Evolutionary conservation across 2,888 invertebrate genomes (phyloP).

Genomic region (Hyposoter dolosus): DNA sequence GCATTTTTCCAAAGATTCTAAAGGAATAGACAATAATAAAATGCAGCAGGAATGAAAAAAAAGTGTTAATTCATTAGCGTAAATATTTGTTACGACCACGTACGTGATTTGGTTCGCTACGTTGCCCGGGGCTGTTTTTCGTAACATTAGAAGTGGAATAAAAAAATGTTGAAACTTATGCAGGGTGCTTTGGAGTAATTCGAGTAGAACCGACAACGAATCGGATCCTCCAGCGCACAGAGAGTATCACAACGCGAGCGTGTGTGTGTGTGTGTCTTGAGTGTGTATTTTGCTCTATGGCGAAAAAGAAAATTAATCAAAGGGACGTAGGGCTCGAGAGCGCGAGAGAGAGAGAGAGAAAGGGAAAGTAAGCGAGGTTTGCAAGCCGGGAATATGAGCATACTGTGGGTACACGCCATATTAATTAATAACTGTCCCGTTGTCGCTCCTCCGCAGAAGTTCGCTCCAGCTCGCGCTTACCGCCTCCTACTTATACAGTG

Average conservation of each 20-base stretch:
- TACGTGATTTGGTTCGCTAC: neutral
- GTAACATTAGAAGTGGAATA: neutral
- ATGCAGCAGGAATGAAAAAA: neutral
- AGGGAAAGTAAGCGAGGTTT: conserved; percentile 37
- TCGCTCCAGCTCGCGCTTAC: conserved; percentile 57
- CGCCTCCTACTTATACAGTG: conserved; percentile 39
- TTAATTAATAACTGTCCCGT: conserved; percentile 68
- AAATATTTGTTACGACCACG: neutral
- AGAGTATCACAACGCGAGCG: neutral
- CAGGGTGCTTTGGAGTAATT: neutral
- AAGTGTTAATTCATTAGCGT: neutral
- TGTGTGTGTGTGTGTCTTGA: neutral
- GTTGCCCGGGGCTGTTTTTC: neutral
- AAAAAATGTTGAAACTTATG: neutral
- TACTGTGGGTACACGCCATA: conserved; percentile 59
- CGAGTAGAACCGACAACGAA: conserved; percentile 26
- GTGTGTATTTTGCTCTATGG: conserved; percentile 23
- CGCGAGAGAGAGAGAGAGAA: conserved; percentile 25
- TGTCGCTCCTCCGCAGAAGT: conserved; percentile 57
- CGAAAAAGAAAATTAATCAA: conserved; percentile 68
- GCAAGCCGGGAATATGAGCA: conserved; percentile 33
- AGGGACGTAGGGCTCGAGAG: conserved; percentile 42
- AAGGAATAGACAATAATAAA: neutral
- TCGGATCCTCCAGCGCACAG: conserved; percentile 28
- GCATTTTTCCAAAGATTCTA: neutral